Percentiles rank a stretch among this genome's conserved stretches.
These are phyloP conservation scores for Cyprinodon tularosa DNA, from an alignment of 2,113 vertebrate genomes.

Conservation along the genomic window DNA sequence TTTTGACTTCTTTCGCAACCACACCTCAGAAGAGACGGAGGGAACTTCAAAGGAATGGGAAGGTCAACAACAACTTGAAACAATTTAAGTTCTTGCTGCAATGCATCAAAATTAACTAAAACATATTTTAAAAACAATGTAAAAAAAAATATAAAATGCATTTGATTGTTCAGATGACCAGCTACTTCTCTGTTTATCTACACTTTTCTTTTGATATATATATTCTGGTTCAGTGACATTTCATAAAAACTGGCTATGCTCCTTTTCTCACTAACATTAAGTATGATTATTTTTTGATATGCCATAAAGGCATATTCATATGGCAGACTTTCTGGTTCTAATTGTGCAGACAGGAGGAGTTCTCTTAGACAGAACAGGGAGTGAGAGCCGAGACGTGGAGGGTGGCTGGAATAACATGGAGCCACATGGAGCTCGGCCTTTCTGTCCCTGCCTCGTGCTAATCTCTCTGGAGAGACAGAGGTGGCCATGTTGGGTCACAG, in stretches of 20 bases:
- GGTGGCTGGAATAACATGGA: slow-evolving; percentile 67
- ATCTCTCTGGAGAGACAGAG: slow-evolving; percentile 79
- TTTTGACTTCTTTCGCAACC: slow-evolving; percentile 87
- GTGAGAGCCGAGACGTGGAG: slow-evolving; percentile 66
- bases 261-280: slow-evolving; percentile 69
- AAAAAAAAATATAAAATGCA: slow-evolving; percentile 25
- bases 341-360: slow-evolving; percentile 67
- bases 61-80: slow-evolving; percentile 66
- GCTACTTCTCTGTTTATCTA: slow-evolving; percentile 63
- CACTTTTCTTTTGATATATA: slow-evolving; percentile 58
- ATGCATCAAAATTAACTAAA: slow-evolving; percentile 30
- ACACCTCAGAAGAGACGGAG: slow-evolving; percentile 79
- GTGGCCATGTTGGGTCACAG: slow-evolving; percentile 80
- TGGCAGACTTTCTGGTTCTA: slow-evolving; percentile 76
- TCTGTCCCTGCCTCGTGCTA: slow-evolving; percentile 77
- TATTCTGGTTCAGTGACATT: slow-evolving; percentile 70
- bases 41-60: slow-evolving; percentile 63
- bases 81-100: slow-evolving; percentile 46
- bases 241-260: slow-evolving; percentile 67
- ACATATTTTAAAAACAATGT: slow-evolving; percentile 15
- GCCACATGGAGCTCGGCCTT: slow-evolving; percentile 65
- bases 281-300: slow-evolving; percentile 74
- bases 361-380: slow-evolving; percentile 74
- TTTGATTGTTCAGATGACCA: slow-evolving; percentile 30
- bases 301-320: slow-evolving; percentile 81